These are phyloP conservation scores for Heliconius ismenius DNA, from an alignment of 2,888 invertebrate species.

Conservation along the genomic window DNA sequence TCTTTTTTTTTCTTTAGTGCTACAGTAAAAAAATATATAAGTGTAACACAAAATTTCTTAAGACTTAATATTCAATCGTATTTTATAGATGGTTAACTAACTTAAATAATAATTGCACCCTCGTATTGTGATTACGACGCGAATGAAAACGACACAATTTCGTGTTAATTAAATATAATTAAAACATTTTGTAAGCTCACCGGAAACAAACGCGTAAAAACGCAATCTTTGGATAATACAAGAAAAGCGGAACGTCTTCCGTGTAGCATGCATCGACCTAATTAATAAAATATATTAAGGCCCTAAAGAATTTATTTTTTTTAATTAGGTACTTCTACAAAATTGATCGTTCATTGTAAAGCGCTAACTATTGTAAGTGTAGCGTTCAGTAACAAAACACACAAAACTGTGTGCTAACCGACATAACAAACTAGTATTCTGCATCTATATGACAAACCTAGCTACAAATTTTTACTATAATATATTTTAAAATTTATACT, in stretches of 20 bases:
- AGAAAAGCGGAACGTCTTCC: not conserved
- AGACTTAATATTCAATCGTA: not conserved
- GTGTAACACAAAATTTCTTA: not conserved
- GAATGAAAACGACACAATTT: not conserved
- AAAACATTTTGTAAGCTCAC: not conserved
- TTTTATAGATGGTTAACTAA: conserved; percentile 3
- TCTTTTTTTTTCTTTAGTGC: not conserved
- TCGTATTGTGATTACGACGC: not conserved
- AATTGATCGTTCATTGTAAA: not conserved
- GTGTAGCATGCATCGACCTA: not conserved
- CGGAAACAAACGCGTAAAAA: not conserved
- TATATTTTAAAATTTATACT: conserved; percentile 21
- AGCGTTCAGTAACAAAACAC: conserved; percentile 11
- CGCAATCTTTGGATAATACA: not conserved
- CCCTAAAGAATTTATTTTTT: not conserved
- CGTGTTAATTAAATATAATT: not conserved
- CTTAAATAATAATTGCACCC: not conserved
- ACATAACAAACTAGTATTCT: conserved; percentile 27
- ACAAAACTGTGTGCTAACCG: conserved; percentile 1
- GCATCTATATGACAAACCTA: conserved; percentile 32
- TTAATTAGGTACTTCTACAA: not conserved
- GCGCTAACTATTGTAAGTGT: conserved; percentile 1
- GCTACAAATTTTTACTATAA: conserved; percentile 19
- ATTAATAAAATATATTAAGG: conserved; percentile 3
- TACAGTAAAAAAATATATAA: not conserved